These are phyloP conservation scores for Ellobius talpinus DNA, from an alignment of 2,113 vertebrate genomes.

Conservation along the genomic window DNA sequence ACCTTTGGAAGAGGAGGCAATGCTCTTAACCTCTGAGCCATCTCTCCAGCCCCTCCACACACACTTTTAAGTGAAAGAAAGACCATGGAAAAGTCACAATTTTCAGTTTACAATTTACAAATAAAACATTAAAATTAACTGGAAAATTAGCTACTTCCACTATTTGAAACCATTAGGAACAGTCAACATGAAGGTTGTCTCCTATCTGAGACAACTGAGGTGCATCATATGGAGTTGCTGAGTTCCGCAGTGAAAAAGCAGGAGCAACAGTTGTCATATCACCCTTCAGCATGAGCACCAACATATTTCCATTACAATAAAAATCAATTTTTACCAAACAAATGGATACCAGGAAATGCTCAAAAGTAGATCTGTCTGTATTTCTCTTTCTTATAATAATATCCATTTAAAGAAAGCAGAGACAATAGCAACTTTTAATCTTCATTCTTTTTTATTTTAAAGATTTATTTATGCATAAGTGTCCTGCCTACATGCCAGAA, in stretches of 20 bases:
- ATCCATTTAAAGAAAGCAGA: not conserved
- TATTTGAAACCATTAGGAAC: not conserved
- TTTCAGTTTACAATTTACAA: not conserved
- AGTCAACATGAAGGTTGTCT: not conserved
- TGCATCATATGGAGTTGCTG: not conserved
- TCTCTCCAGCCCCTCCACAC: not conserved
- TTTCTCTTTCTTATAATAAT: not conserved
- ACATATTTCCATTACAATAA: not conserved
- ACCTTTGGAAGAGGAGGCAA: too few relatives aligned
- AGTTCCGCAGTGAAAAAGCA: not conserved
- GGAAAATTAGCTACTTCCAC: not conserved
- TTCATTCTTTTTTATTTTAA: not conserved
- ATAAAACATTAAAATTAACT: constrained; percentile 2
- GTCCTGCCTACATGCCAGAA: too few relatives aligned
- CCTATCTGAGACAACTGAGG: not conserved
- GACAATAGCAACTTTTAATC: not conserved
- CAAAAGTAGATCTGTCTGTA: not conserved
- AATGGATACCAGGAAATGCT: not conserved
- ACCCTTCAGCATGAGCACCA: not conserved
- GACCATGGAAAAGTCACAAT: not conserved
- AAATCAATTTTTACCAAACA: not conserved
- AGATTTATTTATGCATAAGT: too few relatives aligned
- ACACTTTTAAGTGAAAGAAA: not conserved
- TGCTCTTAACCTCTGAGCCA: too few relatives aligned
- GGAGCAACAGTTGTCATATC: not conserved